These are phyloP conservation scores for Gortyna flavago DNA, from an alignment of 2,888 invertebrate species.

Conservation along the genomic window DNA sequence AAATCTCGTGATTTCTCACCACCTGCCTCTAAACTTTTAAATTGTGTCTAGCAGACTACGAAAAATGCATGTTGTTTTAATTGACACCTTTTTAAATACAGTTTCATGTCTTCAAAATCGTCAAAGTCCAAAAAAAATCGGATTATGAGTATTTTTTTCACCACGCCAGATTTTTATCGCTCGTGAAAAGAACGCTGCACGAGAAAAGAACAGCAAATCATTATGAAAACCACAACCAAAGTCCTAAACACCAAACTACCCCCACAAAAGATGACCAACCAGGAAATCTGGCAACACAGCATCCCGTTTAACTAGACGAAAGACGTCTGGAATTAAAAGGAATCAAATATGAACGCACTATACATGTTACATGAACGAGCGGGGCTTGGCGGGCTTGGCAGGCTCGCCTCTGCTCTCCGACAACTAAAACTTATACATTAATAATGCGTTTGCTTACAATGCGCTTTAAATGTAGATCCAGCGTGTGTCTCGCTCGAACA, in stretches of 20 bases:
- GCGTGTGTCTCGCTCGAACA: slow-evolving; percentile 77
- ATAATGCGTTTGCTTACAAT: slow-evolving; percentile 90
- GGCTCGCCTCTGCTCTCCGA: slow-evolving; percentile 85
- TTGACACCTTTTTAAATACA: slow-evolving; percentile 7
- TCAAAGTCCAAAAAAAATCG: background rate
- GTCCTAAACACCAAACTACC: background rate
- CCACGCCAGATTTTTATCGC: background rate
- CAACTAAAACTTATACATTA: slow-evolving; percentile 90
- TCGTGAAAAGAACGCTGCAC: background rate
- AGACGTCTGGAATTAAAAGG: slow-evolving; percentile 88
- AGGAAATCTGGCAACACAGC: slow-evolving; percentile 31
- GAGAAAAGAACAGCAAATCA: too few species aligned
- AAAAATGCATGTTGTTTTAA: slow-evolving; percentile 35
- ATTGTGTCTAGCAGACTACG: slow-evolving; percentile 33
- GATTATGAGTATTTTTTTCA: background rate
- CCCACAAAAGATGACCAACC: slow-evolving; percentile 3
- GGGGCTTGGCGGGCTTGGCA: slow-evolving; percentile 75
- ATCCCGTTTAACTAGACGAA: slow-evolving; percentile 73
- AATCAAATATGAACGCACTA: slow-evolving; percentile 88
- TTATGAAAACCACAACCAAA: slow-evolving; percentile 10
- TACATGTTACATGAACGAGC: slow-evolving; percentile 88
- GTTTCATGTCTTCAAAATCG: background rate
- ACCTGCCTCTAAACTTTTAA: slow-evolving; percentile 46
- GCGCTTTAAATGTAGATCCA: slow-evolving; percentile 90
- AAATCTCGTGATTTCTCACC: slow-evolving; percentile 20